Evolutionary conservation across 2,888 invertebrate genomes (phyloP), one percentile per base, ranked within the genome.

Genomic region (Lasioglossum villosulum): DNA sequence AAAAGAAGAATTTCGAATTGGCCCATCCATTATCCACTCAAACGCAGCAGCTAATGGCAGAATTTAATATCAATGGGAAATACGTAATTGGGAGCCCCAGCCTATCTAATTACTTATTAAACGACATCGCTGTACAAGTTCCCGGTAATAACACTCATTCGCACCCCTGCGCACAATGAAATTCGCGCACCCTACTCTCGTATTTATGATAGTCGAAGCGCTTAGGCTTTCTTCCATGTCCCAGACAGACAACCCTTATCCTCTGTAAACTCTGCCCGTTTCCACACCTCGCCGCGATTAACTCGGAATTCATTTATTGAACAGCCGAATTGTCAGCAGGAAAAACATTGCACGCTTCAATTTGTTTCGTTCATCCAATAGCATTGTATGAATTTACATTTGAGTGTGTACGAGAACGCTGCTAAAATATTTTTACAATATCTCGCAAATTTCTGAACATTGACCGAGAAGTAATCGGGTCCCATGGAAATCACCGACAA

Each of bases 61-160:
- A 68, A 23, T 37, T 34, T 68, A 68, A 68, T 68, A 37, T 68
- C 68, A 68, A 37, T 37, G 37, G 37, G 23, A 34, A 37, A 68
- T 68, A 39, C n/a, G 68, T 37, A 68, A 68, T 68, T 68, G 37
- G 68, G 12, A 68, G 4, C 12, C 12, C 37, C n/a, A 68, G 37
- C 68, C 68, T 34, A 68, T 12, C 68, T 34, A 68, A 68, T 68
- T 37, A 68, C 68, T 34, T 68, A 68, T 68, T 68, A 68, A 37
- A 68, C 23, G 68, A 37, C 23, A 37, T 68, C 23, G 37, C 37
- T 68, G 68, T 37, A 37, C 68, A 68, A 68, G 68, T 68, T 68
- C 68, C 68, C 23, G 68, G 68, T 37, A 68, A 68, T 68, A 68
- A 68, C 68, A 68, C 68, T 68, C 68, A 68, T 68, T 68, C 23